phyloP scores from a whole-genome alignment of 2,113 vertebrate genomes.

The Dicerorhinus sumatrensis region DNA sequence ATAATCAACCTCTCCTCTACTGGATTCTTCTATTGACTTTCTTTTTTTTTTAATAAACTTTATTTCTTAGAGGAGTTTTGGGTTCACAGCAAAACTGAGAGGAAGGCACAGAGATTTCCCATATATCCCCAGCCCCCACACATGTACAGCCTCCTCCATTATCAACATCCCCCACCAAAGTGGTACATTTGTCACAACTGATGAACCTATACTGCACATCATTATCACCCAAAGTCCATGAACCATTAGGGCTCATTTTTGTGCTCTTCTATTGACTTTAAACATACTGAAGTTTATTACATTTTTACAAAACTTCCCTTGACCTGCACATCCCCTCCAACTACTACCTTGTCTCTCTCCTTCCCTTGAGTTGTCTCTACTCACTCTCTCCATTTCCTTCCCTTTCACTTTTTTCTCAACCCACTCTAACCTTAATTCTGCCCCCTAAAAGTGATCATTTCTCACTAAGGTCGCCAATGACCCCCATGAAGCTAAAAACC shows the following conservation, averaged over 20 bases:
- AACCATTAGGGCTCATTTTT: too few species aligned
- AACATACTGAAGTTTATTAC: neutral
- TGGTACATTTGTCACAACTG: too few species aligned
- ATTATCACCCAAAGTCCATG: neutral
- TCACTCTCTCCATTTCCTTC: neutral
- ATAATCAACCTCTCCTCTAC: neutral
- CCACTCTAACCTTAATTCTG: neutral
- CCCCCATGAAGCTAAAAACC: neutral
- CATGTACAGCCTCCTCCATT: neutral
- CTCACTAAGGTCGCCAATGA: neutral
- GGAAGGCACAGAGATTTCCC: neutral
- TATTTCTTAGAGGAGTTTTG: neutral
- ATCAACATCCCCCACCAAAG: neutral
- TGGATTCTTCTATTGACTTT: neutral
- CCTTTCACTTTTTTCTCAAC: neutral
- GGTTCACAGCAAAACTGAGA: neutral
- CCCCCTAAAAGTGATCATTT: neutral
- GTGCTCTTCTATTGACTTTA: neutral
- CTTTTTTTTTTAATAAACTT: neutral
- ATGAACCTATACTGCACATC: neutral
- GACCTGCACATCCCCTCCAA: neutral
- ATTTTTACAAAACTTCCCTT: neutral
- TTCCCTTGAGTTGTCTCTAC: neutral
- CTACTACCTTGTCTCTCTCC: neutral
- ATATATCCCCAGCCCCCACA: neutral